Percentiles rank a stretch among this genome's conserved stretches.
These are phyloP conservation scores for Pimpla rufipes DNA, from an alignment of 2,888 invertebrate genomes.

Conservation along the genomic window DNA sequence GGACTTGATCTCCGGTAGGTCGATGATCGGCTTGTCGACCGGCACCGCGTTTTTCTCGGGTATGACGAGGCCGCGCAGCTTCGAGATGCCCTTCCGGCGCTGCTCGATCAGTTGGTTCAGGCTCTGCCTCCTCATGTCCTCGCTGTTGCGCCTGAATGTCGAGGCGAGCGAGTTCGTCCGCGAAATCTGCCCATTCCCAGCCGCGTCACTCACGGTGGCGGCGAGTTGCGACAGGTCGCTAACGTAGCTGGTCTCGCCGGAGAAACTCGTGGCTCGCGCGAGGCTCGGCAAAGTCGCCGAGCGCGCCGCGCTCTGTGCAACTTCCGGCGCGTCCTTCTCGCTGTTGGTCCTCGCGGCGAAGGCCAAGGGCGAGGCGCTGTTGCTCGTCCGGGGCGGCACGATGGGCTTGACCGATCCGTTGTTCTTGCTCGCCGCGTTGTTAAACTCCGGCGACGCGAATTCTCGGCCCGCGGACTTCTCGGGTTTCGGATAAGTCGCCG, in stretches of 20 bases:
- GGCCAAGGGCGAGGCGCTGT: slow-evolving; percentile 21
- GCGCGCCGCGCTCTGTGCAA: slow-evolving; percentile 19
- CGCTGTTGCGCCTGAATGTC: slow-evolving; percentile 78
- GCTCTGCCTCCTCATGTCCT: slow-evolving; percentile 88
- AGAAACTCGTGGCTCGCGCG: slow-evolving; percentile 85
- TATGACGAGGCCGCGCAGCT: slow-evolving; percentile 94
- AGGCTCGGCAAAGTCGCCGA: slow-evolving; percentile 65
- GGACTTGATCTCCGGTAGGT: slow-evolving; percentile 94
- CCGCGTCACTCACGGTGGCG: slow-evolving; percentile 85
- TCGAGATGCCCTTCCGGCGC: slow-evolving; percentile 93
- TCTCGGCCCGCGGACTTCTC: slow-evolving; percentile 62
- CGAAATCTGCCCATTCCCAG: slow-evolving; percentile 73
- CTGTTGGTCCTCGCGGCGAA: slow-evolving; percentile 19
- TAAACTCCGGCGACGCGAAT: slow-evolving; percentile 33
- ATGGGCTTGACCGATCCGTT: not conserved
- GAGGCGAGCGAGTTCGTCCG: slow-evolving; percentile 82
- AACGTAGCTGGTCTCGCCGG: slow-evolving; percentile 79
- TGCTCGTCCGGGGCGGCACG: not conserved
- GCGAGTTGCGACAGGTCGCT: slow-evolving; percentile 86
- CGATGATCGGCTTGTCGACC: slow-evolving; percentile 88
- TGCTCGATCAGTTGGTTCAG: slow-evolving; percentile 93
- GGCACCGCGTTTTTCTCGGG: slow-evolving; percentile 90
- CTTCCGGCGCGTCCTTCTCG: slow-evolving; percentile 18
- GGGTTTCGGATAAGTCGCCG: slow-evolving; percentile 38
- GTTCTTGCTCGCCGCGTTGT: slow-evolving; percentile 29